Evolutionary conservation across 1,140 invertebrate genomes (phyloP), one percentile per base, ranked within the genome.

Genomic region (Hypsibius dujardini): DNA sequence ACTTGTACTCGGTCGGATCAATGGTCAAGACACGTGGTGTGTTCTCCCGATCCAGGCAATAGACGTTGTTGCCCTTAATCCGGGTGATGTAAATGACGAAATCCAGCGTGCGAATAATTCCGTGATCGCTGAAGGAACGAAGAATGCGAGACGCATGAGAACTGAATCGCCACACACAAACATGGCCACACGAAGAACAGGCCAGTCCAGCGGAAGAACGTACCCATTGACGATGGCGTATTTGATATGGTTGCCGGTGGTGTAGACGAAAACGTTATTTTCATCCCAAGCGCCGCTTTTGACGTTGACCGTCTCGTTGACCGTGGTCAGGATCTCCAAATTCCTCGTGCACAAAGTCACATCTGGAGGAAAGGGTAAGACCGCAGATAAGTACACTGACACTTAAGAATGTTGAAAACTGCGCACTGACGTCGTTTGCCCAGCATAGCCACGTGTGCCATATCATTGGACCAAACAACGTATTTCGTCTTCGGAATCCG

Each of bases 231-330:
- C 89, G 47, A 98, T 87, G 1, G 92, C 92, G 75, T 84, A 86
- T 80, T 99, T 99, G 75, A 99, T 98, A 78, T 99, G 96, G 80
- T 98, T 98, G 74, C 90, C 93, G 0, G 95, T 98, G 0, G 95
- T 99, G 78, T 98, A 99, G 75, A 99, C 89, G 75, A 99, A 97
- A 1, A 98, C 92, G 42, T 91, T 92, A 70, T 86, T 88, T 76
- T 98, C 95, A 76, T 98, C 95, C 91, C 95, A 99, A 14, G 94
- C 89, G 0, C 94, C 96, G 12, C 92, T 95, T 81, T 99, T 99
- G 0, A 99, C 90, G 72, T 92, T 83, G 0, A 90, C 92, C 73
- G 91, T 97, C 79, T 99, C 95, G 72, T 94, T 90, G 70, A 99
- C 87, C 0, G 87, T 87, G 77, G 92, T 96, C 2, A 98, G 80